Evolutionary conservation across 35 echinoderm and acorn worm genomes (phyloP), one percentile per base, ranked within the genome.

Genomic region (Lytechinus pictus): DNA sequence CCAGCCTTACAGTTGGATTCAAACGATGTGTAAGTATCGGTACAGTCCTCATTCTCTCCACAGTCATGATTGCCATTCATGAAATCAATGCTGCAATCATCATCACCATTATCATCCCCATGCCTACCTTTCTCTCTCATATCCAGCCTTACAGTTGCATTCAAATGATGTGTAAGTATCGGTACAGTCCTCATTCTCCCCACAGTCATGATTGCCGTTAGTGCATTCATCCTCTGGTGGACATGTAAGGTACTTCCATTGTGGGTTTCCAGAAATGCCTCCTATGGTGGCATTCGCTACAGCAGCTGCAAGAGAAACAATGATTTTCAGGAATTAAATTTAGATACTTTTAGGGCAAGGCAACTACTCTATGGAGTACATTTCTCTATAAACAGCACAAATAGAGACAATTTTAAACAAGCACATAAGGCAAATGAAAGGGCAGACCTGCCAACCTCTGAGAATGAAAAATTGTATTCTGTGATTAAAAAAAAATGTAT

Each of bases 171-270:
- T 96, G 1, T 53, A 53, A 3, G 96, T 97, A 92, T 99, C 97
- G 9, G 94, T 94, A 72, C 98, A 99, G 9, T 90, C 52, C 87
- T 99, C 96, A 57, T 97, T 97, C 33, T 95, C 92, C 7, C 53
- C 58, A 86, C 98, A 99, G 27, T 94, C 95, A 89, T 99, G 95
- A 53, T 98, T 95, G 7, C 96, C 96, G 86, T 99, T 99, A 52
- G 89, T 21, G 87, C 98, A 99, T 94, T 99, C 98, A 86, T 99
- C 97, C 93, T 99, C 98, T 79, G 96, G 98, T 19, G 98, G 98
- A 90, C 98, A 99, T 1, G 86, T 94, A 7, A 95, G 54, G 91
- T 95, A 99, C 27, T 94, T 89, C 98, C 98, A 99, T 11, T 87
- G 57, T 28, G 96, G 95, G 11, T 57, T 60, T 95, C 92, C 55